Conservation (phyloP, 1,140 invertebrate genomes). For the Drosophila funebris region DNA sequence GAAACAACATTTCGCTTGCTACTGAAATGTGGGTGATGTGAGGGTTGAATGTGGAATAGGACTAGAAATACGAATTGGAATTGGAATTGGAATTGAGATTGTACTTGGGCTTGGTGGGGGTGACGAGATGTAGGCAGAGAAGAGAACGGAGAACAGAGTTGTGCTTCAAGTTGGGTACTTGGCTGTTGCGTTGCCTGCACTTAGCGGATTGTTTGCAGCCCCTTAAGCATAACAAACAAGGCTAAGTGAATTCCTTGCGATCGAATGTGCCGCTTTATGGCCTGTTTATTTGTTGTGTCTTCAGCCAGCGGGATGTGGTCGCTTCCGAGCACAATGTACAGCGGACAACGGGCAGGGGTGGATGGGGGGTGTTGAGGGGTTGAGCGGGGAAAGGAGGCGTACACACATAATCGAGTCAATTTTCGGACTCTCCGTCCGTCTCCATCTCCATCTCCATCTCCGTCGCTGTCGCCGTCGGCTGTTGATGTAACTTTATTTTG, state of each 20-base stretch:
- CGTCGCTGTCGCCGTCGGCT: conserved; percentile 50
- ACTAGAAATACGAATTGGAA: not conserved
- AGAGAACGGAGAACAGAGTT: not conserved
- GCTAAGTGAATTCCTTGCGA: conserved; percentile 82
- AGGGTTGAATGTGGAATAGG: not conserved
- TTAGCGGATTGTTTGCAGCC: conserved; percentile 82
- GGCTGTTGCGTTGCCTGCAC: conserved; percentile 45
- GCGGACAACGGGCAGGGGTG: not conserved
- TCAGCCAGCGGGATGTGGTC: conserved; percentile 32
- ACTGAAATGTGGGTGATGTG: not conserved
- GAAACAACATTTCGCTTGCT: conserved; percentile 70
- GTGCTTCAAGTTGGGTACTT: conserved; percentile 2
- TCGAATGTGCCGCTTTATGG: conserved; percentile 79
- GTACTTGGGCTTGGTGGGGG: not conserved
- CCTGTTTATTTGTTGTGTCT: conserved; percentile 79
- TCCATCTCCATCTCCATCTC: too few species aligned
- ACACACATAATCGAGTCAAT: conserved; percentile 83
- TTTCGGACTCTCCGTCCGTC: conserved; percentile 43
- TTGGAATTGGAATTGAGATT: not conserved
- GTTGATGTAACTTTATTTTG: conserved; percentile 75
- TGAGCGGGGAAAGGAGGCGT: not conserved
- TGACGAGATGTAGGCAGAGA: not conserved
- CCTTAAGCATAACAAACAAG: conserved; percentile 83
- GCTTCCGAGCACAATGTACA: too few species aligned
- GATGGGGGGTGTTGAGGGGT: not conserved